Evolutionary conservation across 2,113 vertebrate genomes (phyloP).

Genomic region (Coturnix japonica): DNA sequence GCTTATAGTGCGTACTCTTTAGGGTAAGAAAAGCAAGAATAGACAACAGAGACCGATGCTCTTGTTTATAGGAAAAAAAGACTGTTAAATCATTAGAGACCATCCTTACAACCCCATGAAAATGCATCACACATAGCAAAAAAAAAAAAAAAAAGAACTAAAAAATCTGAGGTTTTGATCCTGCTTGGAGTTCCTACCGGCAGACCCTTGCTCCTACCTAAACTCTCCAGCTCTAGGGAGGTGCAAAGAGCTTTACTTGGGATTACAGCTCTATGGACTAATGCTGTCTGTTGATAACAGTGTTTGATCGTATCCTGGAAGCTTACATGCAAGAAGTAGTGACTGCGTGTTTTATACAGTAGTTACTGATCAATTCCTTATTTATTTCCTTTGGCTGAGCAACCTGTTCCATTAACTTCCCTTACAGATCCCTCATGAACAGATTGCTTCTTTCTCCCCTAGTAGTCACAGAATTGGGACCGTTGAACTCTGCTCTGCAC

Average conservation of each 20-base stretch:
- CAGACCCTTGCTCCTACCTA: not conserved
- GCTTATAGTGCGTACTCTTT: constrained; percentile 9
- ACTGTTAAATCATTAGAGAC: not conserved
- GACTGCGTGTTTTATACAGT: not conserved
- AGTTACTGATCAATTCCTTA: not conserved
- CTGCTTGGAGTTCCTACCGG: not conserved
- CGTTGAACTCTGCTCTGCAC: not conserved
- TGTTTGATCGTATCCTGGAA: not conserved
- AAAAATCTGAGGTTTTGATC: not conserved
- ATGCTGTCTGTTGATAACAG: not conserved
- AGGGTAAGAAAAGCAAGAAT: constrained; percentile 5
- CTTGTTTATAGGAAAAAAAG: not conserved
- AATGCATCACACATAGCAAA: not conserved
- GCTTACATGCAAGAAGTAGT: not conserved
- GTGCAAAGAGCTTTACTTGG: not conserved
- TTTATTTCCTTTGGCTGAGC: not conserved
- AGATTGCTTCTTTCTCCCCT: not conserved
- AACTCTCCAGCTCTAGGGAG: not conserved
- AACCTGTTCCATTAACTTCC: not conserved
- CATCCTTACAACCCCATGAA: not conserved
- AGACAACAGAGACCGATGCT: not conserved
- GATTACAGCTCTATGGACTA: not conserved
- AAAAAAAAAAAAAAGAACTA: constrained; percentile 3
- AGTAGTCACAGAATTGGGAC: not conserved
- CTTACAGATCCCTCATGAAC: not conserved